Evolutionary conservation across 2,113 vertebrate species (phyloP).

Genomic region (Vulpes lagopus): DNA sequence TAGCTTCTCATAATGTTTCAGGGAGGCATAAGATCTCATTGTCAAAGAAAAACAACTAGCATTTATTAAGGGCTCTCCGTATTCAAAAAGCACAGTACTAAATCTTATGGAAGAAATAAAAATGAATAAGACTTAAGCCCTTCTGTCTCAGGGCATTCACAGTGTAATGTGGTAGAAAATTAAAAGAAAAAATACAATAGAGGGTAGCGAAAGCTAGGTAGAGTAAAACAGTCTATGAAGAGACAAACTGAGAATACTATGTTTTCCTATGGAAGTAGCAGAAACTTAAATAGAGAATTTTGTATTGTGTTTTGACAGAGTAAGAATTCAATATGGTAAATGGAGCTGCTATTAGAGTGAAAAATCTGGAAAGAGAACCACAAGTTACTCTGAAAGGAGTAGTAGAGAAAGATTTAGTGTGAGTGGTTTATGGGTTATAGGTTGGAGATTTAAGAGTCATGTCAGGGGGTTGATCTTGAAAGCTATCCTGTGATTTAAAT

Average conservation of each 20-base stretch:
- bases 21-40: background rate
- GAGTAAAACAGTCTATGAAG: accelerated
- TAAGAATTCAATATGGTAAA: background rate
- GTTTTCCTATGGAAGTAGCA: background rate
- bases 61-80: background rate
- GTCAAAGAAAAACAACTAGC: background rate
- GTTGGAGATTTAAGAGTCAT: slow-evolving; percentile 27
- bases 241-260: background rate
- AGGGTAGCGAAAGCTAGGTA: accelerated
- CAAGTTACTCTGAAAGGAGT: background rate
- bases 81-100: background rate
- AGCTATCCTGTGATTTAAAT: slow-evolving; percentile 32
- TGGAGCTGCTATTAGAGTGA: background rate
- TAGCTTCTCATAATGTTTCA: slow-evolving; percentile 36
- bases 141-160: background rate
- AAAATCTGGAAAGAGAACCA: background rate
- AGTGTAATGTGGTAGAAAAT: background rate
- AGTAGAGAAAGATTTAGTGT: slow-evolving; percentile 2
- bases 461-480: background rate
- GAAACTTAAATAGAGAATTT: background rate
- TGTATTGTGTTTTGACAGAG: background rate
- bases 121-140: background rate
- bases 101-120: background rate
- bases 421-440: background rate
- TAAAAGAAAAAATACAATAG: background rate